phyloP scores from a whole-genome alignment of 2,888 invertebrate genomes.

The Nymphalis c-album region DNA sequence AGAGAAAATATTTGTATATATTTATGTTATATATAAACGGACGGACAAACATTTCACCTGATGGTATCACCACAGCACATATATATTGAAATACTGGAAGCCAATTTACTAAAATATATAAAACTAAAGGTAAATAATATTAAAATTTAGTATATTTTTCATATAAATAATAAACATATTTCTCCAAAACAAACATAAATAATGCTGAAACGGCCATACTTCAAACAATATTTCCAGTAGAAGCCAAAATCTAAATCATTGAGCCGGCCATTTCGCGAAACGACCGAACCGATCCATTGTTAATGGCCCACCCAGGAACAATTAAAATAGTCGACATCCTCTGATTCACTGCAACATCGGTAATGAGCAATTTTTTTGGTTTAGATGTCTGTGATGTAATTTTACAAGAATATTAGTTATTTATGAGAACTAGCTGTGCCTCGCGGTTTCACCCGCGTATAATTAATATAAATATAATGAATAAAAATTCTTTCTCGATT shows the following conservation, averaged over 20 bases:
- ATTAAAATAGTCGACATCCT: slow-evolving; percentile 49
- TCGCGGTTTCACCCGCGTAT: no score
- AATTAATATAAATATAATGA: no score
- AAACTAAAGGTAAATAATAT: neutral
- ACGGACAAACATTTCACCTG: no score
- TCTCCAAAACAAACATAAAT: neutral
- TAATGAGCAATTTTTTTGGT: slow-evolving; percentile 41
- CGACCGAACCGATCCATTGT: slow-evolving; percentile 30
- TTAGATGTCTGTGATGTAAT: neutral
- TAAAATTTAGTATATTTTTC: neutral
- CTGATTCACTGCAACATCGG: slow-evolving; percentile 45
- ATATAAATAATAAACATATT: neutral
- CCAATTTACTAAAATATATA: no score
- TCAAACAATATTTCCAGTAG: slow-evolving; percentile 5
- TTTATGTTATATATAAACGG: no score
- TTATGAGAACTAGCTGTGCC: no score
- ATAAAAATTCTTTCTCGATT: no score
- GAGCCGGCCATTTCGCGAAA: slow-evolving; percentile 21
- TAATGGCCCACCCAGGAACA: slow-evolving; percentile 49
- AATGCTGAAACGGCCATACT: neutral
- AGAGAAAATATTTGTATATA: no score
- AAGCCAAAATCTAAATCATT: slow-evolving; percentile 30
- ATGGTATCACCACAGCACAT: no score
- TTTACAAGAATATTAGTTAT: no score
- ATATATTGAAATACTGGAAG: no score